phyloP scores from a whole-genome alignment of 2,113 vertebrate genomes.

The Anhinga anhinga region DNA sequence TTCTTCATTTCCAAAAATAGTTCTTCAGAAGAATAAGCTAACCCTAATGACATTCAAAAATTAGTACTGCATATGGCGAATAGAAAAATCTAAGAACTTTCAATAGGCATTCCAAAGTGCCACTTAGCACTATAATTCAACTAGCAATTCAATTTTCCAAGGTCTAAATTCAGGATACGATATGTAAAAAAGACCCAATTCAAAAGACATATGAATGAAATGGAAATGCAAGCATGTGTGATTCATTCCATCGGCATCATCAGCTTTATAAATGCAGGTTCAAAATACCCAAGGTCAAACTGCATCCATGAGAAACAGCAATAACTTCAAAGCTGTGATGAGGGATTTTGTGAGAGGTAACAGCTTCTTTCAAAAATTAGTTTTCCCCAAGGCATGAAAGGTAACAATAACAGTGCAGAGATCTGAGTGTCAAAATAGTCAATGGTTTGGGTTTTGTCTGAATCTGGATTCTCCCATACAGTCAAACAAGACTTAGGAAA shows the following conservation, averaged over 20 bases:
- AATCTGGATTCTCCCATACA: background rate
- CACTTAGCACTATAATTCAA: conserved; percentile 25
- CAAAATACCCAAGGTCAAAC: conserved; percentile 25
- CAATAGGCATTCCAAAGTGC: background rate
- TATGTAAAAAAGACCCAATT: background rate
- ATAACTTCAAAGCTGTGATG: background rate
- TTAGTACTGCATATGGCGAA: background rate
- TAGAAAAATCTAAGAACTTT: background rate
- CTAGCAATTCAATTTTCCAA: conserved; percentile 29
- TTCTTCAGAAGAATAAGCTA: background rate
- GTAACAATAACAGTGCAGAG: background rate
- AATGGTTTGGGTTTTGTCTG: background rate
- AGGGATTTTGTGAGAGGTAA: background rate
- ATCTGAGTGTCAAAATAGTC: background rate
- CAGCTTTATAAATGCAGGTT: conserved; percentile 27
- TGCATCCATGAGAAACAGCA: background rate
- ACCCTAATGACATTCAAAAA: conserved; percentile 3
- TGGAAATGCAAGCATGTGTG: background rate
- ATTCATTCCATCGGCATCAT: conserved; percentile 7
- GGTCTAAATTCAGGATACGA: conserved; percentile 14
- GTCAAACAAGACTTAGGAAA: background rate
- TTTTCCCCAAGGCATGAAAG: background rate
- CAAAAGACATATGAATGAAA: conserved; percentile 26
- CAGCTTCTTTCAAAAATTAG: background rate
- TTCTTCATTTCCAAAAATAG: background rate